Base-by-base conservation (phyloP, 2,888 invertebrate species). In the Mythimna impura region DNA sequence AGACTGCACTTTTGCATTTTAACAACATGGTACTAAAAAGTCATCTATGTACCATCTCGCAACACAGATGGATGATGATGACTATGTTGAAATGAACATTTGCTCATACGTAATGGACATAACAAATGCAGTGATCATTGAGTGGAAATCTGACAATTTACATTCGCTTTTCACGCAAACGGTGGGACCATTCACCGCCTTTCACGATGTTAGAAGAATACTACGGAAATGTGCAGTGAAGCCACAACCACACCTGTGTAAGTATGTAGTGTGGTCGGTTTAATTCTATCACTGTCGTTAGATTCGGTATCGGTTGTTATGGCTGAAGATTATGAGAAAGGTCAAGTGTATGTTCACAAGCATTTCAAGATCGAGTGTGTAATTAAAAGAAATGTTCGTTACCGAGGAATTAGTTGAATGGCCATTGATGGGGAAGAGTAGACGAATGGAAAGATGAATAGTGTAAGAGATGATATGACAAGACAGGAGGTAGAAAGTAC, bases 111-210 rank as follows among this genome's bases (percentile, higher is more conserved):
- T 84, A 83, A 86, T 77, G 67, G 68, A 80, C 72, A 64, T 78
- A 77, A 84, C 77, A 66, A 78, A 80, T 77, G 77, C 69, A 71
- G 74, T 74, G 83, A 82, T 75, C 78, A 79, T 83, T 78, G 77
- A 71, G 84, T 86, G 89, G 86, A 87, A 89, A 88, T 85, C 83
- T 86, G 76, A 67, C 84, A 81, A 86, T 87, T 86, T 85, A 79
- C 85, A 82, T 85, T 88, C 81, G 85, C 83, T 88, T 88, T 87
- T 83, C 78, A 89, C 79, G 83, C 84, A 70, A 71, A 66, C 74
- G 40, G 68, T 73, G 75, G 12, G 74, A 71, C 69, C 82, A 71
- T 78, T 81, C 81, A 81, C 80, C 58, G 63, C 78, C 82, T 81
- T 82, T 81, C 81, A 82, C 84, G 78, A 65, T 30, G 60, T 34